phyloP scores from a whole-genome alignment of 2,888 invertebrate species.

The Drosophila mettleri region DNA sequence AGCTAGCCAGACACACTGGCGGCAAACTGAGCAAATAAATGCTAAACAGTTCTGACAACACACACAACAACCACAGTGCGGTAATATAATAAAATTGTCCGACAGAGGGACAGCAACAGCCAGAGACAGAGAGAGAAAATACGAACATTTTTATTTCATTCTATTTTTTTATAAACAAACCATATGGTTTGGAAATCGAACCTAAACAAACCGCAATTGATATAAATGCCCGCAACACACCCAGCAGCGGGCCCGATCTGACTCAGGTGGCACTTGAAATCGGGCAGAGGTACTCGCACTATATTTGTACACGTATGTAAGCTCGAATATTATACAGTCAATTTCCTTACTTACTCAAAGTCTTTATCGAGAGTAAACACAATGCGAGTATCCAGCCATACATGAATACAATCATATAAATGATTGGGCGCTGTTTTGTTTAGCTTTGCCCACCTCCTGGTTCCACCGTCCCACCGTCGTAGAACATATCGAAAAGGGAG shows the following conservation, averaged over 20 bases:
- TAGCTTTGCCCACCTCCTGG: conserved; percentile 28
- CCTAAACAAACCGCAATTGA: conserved; percentile 73
- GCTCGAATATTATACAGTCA: conserved; percentile 60
- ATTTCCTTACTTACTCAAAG: conserved; percentile 55
- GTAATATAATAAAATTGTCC: conserved; percentile 65
- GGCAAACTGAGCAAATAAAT: conserved; percentile 72
- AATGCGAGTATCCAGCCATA: conserved; percentile 24
- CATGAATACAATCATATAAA: conserved; percentile 45
- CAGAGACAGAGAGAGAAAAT: conserved; percentile 28
- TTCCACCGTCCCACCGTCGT: accelerated
- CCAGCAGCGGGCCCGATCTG: conserved; percentile 16
- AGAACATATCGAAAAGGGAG: not conserved
- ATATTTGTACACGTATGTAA: conserved; percentile 21
- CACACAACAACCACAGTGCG: conserved; percentile 44
- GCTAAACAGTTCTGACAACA: conserved; percentile 61
- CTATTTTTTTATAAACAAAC: conserved; percentile 71
- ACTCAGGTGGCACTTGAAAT: conserved; percentile 73
- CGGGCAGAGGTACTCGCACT: conserved; percentile 17
- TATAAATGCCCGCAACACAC: conserved; percentile 32
- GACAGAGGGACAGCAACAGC: conserved; percentile 5
- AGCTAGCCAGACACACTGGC: conserved; percentile 70
- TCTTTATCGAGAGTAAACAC: conserved; percentile 77
- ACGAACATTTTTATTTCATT: conserved; percentile 38
- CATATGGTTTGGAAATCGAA: conserved; percentile 72
- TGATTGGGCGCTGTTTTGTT: conserved; percentile 51